Base-by-base conservation (phyloP, 2,113 vertebrate genomes). In the Psittacula cyanocephala region DNA sequence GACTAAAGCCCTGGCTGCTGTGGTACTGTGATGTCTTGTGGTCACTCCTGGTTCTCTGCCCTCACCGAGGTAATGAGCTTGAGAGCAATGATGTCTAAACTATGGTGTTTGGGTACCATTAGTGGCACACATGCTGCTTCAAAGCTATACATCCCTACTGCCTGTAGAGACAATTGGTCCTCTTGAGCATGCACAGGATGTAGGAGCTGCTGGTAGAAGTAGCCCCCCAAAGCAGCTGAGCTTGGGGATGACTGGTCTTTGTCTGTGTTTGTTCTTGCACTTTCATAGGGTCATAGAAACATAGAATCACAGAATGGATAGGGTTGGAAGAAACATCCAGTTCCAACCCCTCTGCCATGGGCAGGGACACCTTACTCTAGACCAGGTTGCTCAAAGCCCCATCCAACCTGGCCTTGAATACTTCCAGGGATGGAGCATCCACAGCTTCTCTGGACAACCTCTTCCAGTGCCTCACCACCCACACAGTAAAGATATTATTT, bases 121-220 rank as follows among this genome's bases (percentile, higher is more conserved):
- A 52, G 16, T 27, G 25, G 13, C 47, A 46, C 3, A 3, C 1
- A 24, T 22, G 33, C 53, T 81, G 9, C n/a, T 67, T 62, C 37
- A 65, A 57, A 81, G 20, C 46, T 15, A 7, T 71, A 12, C 2
- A 39, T 29, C 41, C 33, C 6, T 47, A 31, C 20, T 44, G 13
- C 24, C 46, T 77, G 13, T 44, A 33, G 69, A 87, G 62, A 39
- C 28, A 62, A n/a, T 4, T 29, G 20, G 16, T 64, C 35, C 44
- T 74, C 10, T 41, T 50, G 33, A 52, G 20, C 23, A 27, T 4
- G 12, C 35, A n/a, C 6, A 31, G 17, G 57, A 33, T 19, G 15
- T 0, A 1, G 47, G 17, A 82, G 6, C 19, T 41, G 9, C 33
- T 65, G 13, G 22, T 33, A 46, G 18, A 14, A 31, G 11, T 6